Evolutionary conservation across 2,797 vertebrate genomes (phyloP).

Genomic region (Fratercula arctica): DNA sequence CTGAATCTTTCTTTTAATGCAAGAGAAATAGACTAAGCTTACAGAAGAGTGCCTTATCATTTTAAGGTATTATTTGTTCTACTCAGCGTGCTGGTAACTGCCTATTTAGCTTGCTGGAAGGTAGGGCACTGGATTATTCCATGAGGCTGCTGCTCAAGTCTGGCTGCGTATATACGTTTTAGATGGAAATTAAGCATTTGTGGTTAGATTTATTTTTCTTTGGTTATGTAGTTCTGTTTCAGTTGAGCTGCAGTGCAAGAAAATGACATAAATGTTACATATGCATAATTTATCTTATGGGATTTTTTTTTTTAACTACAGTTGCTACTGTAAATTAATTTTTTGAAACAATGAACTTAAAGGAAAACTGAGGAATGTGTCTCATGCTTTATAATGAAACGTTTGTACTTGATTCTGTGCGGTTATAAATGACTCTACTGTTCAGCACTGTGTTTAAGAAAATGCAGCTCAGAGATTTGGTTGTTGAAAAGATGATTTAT

Average conservation of each 20-base stretch:
- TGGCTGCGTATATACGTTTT: not conserved
- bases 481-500: slow-evolving; percentile 76
- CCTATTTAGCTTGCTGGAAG: not conserved
- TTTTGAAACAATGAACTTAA: slow-evolving; percentile 71
- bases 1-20: not conserved
- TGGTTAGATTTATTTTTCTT: slow-evolving; percentile 53
- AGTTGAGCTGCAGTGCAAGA: not conserved
- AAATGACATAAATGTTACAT: slow-evolving; percentile 38
- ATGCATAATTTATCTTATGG: slow-evolving; percentile 55
- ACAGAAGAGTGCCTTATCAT: not conserved
- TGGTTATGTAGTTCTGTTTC: not conserved
- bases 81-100: not conserved
- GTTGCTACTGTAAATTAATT: slow-evolving; percentile 70
- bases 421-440: slow-evolving; percentile 72
- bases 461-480: slow-evolving; percentile 62
- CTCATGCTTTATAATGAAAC: slow-evolving; percentile 63
- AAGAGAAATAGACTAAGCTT: not conserved
- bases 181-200: slow-evolving; percentile 32
- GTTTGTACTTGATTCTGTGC: slow-evolving; percentile 66
- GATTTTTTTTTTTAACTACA: slow-evolving; percentile 49
- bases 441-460: slow-evolving; percentile 60
- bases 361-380: slow-evolving; percentile 65
- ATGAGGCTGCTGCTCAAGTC: not conserved
- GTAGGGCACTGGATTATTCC: not conserved
- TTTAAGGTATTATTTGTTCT: not conserved